Conservation (phyloP, 2,797 vertebrate species). For the Sebastes dallii region DNA sequence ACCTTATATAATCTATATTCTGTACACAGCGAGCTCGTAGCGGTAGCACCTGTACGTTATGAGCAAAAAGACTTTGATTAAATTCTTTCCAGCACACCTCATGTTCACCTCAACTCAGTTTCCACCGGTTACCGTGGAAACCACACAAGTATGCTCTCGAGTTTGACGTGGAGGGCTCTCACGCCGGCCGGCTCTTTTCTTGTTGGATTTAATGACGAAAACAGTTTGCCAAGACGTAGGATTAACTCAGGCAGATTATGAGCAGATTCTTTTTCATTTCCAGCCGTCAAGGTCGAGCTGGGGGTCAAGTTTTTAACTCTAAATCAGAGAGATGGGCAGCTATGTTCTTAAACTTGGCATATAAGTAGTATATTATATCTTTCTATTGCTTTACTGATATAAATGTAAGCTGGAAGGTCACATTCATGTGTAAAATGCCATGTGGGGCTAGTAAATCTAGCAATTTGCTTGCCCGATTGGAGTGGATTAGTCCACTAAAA, state of each 20-base stretch:
- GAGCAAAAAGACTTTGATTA: background rate
- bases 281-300: background rate
- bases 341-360: background rate
- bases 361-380: background rate
- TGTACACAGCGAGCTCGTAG: background rate
- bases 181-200: slow-evolving; percentile 31
- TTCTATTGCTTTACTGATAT: background rate
- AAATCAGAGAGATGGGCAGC: background rate
- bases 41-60: fast-evolving
- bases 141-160: slow-evolving; percentile 55
- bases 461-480: no score
- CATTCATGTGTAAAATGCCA: no score
- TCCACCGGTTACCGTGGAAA: slow-evolving; percentile 58
- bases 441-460: no score
- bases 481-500: no score
- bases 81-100: background rate
- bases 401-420: background rate
- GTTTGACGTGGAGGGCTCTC: slow-evolving; percentile 54
- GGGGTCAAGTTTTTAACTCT: background rate
- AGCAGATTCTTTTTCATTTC: slow-evolving; percentile 24
- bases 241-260: slow-evolving; percentile 63
- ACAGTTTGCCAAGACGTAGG: slow-evolving; percentile 57
- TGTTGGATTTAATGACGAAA: slow-evolving; percentile 60
- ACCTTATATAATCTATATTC: background rate
- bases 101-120: background rate